Percentiles rank a stretch among this genome's conserved stretches.
phyloP scores from a whole-genome alignment of 2,113 vertebrate species.

The Micronycteris hirsuta region DNA sequence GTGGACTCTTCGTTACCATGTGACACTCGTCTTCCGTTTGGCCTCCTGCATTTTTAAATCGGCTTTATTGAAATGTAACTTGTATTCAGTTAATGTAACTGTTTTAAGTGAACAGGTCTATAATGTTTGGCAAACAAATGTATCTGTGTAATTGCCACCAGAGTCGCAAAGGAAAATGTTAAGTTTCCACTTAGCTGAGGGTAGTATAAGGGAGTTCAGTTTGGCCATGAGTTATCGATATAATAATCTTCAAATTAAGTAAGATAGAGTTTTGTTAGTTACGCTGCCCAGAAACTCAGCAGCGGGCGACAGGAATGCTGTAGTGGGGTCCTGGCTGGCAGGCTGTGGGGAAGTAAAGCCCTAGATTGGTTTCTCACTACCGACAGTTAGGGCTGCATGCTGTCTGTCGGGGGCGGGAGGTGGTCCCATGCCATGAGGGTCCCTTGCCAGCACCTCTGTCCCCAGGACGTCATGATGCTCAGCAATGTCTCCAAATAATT shows the following conservation, averaged over 20 bases:
- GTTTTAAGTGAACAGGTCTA: background rate
- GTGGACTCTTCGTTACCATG: constrained; percentile 38
- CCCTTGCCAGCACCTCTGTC: background rate
- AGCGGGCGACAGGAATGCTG: background rate
- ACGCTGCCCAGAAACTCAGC: background rate
- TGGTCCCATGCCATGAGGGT: fast-evolving
- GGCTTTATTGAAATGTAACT: background rate
- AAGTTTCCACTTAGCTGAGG: background rate
- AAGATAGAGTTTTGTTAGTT: background rate
- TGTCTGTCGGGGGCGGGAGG: background rate
- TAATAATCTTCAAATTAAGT: background rate
- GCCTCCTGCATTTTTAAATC: background rate
- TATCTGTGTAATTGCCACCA: background rate
- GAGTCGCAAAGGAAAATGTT: background rate
- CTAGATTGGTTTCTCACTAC: background rate
- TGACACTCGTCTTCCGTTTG: background rate
- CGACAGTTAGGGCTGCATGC: background rate
- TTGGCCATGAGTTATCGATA: background rate
- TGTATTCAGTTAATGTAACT: background rate
- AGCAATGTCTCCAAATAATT: background rate
- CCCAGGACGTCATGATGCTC: background rate
- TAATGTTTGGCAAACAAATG: background rate
- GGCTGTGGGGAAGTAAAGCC: background rate
- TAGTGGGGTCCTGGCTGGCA: background rate
- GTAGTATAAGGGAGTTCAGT: background rate